Conservation (phyloP, 2,113 vertebrate species). For the Antechinus stuartii region DNA sequence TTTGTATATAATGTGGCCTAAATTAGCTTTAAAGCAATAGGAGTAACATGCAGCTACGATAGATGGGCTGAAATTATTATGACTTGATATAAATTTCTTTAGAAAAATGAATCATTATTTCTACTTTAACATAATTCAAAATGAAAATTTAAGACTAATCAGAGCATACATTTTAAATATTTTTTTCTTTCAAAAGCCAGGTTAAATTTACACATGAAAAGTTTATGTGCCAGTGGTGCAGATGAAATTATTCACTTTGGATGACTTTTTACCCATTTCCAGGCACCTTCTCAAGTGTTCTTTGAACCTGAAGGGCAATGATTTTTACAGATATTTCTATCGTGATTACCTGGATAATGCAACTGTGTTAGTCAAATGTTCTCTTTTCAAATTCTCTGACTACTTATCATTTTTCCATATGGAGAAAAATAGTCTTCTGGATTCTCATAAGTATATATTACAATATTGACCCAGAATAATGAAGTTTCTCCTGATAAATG, state of each 20-base stretch:
- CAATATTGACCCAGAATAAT: background rate
- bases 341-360: background rate
- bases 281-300: background rate
- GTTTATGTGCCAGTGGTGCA: background rate
- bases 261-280: background rate
- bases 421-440: constrained; percentile 24
- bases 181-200: constrained; percentile 66
- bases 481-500: constrained; percentile 20
- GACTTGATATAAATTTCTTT: constrained; percentile 84
- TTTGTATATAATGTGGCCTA: constrained; percentile 90
- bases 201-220: constrained; percentile 52
- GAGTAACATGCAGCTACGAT: constrained; percentile 84
- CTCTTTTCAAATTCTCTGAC: background rate
- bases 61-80: constrained; percentile 87
- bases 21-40: constrained; percentile 90
- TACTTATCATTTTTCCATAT: constrained; percentile 21
- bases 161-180: constrained; percentile 76
- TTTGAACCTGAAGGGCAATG: background rate
- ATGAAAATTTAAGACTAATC: constrained; percentile 80
- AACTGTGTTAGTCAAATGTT: background rate
- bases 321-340: background rate
- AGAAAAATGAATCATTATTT: constrained; percentile 88
- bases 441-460: background rate
- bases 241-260: constrained; percentile 23
- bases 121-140: constrained; percentile 83